Conservation (phyloP, 1,140 invertebrate species). For the Lordiphosa collinella region DNA sequence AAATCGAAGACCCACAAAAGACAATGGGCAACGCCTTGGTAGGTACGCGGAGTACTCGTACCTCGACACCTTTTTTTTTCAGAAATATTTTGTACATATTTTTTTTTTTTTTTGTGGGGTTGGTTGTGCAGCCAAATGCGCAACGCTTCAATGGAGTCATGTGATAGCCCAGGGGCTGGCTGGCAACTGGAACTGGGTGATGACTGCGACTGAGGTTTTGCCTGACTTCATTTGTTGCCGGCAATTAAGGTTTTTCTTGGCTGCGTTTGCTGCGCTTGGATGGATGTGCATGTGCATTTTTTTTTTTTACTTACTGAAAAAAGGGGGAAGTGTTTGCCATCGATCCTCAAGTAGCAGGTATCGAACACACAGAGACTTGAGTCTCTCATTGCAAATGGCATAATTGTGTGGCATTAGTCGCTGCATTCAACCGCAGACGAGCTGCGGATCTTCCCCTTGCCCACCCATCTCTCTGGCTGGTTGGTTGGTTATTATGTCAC, state of each 20-base stretch:
- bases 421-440: slow-evolving; percentile 67
- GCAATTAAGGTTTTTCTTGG: slow-evolving; percentile 62
- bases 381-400: slow-evolving; percentile 42
- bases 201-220: slow-evolving; percentile 53
- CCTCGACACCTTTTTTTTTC: slow-evolving; percentile 31
- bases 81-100: background rate
- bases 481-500: slow-evolving; percentile 57
- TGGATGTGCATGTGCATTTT: slow-evolving; percentile 35
- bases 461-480: too few relatives aligned
- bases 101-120: slow-evolving; percentile 16
- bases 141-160: slow-evolving; percentile 71
- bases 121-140: slow-evolving; percentile 37
- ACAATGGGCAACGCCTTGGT: slow-evolving; percentile 36
- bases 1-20: slow-evolving; percentile 72
- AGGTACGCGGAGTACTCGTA: slow-evolving; percentile 1
- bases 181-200: slow-evolving; percentile 49
- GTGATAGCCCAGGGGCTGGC: slow-evolving; percentile 58
- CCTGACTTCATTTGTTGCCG: slow-evolving; percentile 53
- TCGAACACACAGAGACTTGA: background rate
- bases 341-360: slow-evolving; percentile 11
- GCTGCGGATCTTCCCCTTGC: background rate
- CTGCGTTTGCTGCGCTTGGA: slow-evolving; percentile 20
- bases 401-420: slow-evolving; percentile 66
- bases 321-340: slow-evolving; percentile 15
- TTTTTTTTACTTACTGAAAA: background rate